These are phyloP conservation scores for Nansenia antarctica DNA, from an alignment of 2,113 vertebrate species.

Conservation along the genomic window DNA sequence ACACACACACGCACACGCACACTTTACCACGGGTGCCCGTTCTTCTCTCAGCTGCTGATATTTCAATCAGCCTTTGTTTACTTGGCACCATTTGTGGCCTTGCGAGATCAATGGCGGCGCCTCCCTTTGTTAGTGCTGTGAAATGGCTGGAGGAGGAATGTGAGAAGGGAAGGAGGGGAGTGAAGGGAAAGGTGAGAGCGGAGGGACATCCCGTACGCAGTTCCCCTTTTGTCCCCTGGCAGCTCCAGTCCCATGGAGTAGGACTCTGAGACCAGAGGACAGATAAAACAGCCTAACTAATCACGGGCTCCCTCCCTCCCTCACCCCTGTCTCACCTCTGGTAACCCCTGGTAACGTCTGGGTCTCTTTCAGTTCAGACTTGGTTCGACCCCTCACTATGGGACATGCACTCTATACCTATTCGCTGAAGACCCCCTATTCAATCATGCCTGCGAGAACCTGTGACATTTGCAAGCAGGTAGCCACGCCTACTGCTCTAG, in stretches of 20 bases:
- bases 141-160: conserved; percentile 39
- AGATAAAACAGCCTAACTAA: not conserved
- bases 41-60: conserved; percentile 23
- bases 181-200: conserved; percentile 33
- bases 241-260: conserved; percentile 30
- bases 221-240: conserved; percentile 32
- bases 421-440: too few relatives aligned
- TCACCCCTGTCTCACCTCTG: conserved; percentile 31
- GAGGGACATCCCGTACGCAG: conserved; percentile 34
- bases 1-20: conserved; percentile 11
- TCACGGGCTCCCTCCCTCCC: not conserved
- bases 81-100: conserved; percentile 39
- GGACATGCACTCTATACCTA: too few relatives aligned
- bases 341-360: not conserved
- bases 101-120: conserved; percentile 38
- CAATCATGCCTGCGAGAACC: too few relatives aligned
- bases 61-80: conserved; percentile 49
- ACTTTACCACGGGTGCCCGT: conserved; percentile 15
- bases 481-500: too few relatives aligned
- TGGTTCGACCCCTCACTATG: too few relatives aligned
- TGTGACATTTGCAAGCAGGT: too few relatives aligned
- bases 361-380: too few relatives aligned
- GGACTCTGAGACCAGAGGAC: conserved; percentile 10
- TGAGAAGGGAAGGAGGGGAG: conserved; percentile 48
- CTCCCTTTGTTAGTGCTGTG: conserved; percentile 44